These are phyloP conservation scores for Ursus arctos DNA, from an alignment of 2,113 vertebrate species.

Conservation along the genomic window DNA sequence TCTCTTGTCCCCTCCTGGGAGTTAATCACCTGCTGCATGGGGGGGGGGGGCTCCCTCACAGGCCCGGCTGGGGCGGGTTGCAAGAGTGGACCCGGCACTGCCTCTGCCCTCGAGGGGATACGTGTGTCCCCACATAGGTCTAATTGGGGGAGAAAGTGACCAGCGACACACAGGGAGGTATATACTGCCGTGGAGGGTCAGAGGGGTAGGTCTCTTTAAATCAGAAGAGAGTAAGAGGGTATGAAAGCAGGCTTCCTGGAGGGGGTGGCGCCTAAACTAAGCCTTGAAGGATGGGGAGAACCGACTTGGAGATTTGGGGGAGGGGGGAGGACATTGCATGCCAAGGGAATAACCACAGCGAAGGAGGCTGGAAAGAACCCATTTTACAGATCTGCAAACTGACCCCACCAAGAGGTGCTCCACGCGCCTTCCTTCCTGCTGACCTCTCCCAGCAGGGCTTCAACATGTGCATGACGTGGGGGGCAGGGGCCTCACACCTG, in stretches of 20 bases:
- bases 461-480: fast-evolving
- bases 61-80: fast-evolving
- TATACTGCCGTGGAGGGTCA: fast-evolving
- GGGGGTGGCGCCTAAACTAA: background rate
- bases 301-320: background rate
- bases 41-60: fast-evolving
- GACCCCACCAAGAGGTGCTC: too few relatives aligned
- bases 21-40: fast-evolving
- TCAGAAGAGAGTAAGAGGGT: background rate
- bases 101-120: background rate
- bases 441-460: background rate
- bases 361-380: background rate
- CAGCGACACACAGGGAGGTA: background rate
- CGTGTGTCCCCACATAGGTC: fast-evolving
- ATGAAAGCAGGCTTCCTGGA: background rate
- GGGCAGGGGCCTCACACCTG: fast-evolving
- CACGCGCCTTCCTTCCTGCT: too few relatives aligned
- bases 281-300: background rate
- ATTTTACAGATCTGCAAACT: background rate
- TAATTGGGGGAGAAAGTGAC: background rate
- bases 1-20: background rate
- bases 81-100: background rate
- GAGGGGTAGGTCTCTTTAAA: background rate
- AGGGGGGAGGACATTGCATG: fast-evolving
- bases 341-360: too few relatives aligned